These are phyloP conservation scores for Pediacus dermestoides DNA, from an alignment of 2,888 invertebrate genomes.

Conservation along the genomic window DNA sequence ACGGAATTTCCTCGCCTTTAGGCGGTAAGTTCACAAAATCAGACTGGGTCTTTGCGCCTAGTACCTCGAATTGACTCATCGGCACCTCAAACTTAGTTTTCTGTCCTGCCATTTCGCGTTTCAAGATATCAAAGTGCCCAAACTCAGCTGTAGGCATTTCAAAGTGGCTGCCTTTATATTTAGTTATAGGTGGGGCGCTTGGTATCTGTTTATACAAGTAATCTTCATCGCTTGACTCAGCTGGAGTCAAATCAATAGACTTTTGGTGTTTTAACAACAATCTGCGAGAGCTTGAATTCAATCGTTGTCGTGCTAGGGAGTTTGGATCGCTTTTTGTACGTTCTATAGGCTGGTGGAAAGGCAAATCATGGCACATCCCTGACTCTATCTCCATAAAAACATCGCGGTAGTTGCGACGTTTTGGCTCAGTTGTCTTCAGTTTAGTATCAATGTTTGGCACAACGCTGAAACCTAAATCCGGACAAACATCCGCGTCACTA, in stretches of 20 bases:
- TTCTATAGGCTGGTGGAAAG: slow-evolving; percentile 69
- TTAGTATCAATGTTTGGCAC: slow-evolving; percentile 42
- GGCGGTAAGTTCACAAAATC: slow-evolving; percentile 49
- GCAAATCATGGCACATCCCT: slow-evolving; percentile 49
- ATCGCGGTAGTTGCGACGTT: slow-evolving; percentile 45
- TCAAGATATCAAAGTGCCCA: slow-evolving; percentile 64
- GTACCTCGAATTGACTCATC: slow-evolving; percentile 68
- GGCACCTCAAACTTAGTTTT: slow-evolving; percentile 69
- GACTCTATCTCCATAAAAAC: slow-evolving; percentile 66
- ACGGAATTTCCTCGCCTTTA: slow-evolving; percentile 74
- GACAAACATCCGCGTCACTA: slow-evolving; percentile 37
- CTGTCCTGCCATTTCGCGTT: slow-evolving; percentile 50
- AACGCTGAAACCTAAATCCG: slow-evolving; percentile 39
- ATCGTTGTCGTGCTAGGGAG: slow-evolving; percentile 67
- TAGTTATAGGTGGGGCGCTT: slow-evolving; percentile 69
- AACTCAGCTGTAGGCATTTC: slow-evolving; percentile 51
- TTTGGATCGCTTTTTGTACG: slow-evolving; percentile 86
- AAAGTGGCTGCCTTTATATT: slow-evolving; percentile 51
- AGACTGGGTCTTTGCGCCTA: slow-evolving; percentile 50
- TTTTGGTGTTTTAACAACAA: slow-evolving; percentile 82
- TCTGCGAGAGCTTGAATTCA: slow-evolving; percentile 70
- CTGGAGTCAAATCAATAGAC: slow-evolving; percentile 79
- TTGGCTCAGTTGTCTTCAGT: slow-evolving; percentile 30
- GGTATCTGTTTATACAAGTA: slow-evolving; percentile 71
- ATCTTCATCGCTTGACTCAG: slow-evolving; percentile 82